Percentiles rank a stretch among this genome's conserved stretches.
phyloP scores from a whole-genome alignment of 2,113 vertebrate species.

The Rousettus leschenaultii region DNA sequence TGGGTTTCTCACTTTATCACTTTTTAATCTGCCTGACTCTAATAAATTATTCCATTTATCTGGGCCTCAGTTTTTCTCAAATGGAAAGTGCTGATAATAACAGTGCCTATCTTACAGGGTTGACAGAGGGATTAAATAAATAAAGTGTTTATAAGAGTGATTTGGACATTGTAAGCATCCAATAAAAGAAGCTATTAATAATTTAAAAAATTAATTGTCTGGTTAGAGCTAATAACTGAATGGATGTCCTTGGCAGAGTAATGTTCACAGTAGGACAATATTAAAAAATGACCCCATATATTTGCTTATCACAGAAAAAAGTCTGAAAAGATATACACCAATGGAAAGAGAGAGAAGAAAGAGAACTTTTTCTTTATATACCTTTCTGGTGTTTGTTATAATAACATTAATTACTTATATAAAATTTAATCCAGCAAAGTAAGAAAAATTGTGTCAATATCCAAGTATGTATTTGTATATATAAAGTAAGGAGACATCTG shows the following conservation, averaged over 20 bases:
- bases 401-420: not conserved
- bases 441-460: not conserved
- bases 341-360: not conserved
- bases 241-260: not conserved
- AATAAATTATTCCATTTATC: not conserved
- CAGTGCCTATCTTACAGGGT: not conserved
- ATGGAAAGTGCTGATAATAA: not conserved
- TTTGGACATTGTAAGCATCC: not conserved
- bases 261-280: not conserved
- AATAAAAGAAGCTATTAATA: constrained; percentile 24
- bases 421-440: constrained; percentile 1
- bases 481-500: not conserved
- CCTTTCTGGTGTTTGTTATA: not conserved
- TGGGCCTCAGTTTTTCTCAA: not conserved
- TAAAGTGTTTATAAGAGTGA: not conserved
- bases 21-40: not conserved
- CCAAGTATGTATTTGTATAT: not conserved
- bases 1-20: not conserved
- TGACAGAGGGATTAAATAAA: not conserved
- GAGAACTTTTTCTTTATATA: not conserved
- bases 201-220: constrained; percentile 11
- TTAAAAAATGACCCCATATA: not conserved
- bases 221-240: not conserved
- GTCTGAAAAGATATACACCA: not conserved
- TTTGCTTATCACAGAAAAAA: not conserved